These are phyloP conservation scores for Arnoldichthys spilopterus DNA, from an alignment of 2,797 vertebrate species.

Conservation along the genomic window DNA sequence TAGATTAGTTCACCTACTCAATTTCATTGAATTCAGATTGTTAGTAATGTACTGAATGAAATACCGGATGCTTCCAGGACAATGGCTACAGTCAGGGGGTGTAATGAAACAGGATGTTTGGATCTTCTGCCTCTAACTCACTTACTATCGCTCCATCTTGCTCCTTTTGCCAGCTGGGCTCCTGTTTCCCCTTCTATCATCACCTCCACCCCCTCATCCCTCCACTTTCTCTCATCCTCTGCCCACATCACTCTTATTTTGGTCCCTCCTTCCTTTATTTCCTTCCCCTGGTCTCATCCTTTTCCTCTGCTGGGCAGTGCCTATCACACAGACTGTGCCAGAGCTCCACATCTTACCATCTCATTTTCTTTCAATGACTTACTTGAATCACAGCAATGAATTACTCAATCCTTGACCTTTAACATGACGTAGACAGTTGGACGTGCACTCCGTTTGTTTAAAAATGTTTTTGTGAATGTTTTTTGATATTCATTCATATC, in stretches of 20 bases:
- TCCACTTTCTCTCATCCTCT: conserved; percentile 34
- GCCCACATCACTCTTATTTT: conserved; percentile 31
- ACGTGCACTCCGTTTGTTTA: background rate
- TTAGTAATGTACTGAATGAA: background rate
- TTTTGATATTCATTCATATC: background rate
- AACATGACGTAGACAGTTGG: background rate
- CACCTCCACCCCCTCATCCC: conserved; percentile 40
- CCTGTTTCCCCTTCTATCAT: conserved; percentile 42
- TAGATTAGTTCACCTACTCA: background rate
- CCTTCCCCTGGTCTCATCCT: conserved; percentile 32
- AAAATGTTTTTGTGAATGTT: background rate
- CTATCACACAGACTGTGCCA: background rate
- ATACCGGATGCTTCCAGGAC: background rate
- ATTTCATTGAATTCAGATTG: conserved; percentile 1
- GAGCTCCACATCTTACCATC: background rate
- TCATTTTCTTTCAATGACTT: background rate
- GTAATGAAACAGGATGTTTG: conserved; percentile 55
- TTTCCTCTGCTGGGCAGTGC: conserved; percentile 27
- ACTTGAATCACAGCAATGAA: background rate
- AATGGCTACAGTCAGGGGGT: background rate
- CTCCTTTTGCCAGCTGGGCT: conserved; percentile 36
- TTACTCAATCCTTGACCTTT: background rate
- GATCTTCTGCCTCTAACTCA: conserved; percentile 36
- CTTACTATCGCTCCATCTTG: conserved; percentile 26
- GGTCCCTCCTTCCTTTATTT: conserved; percentile 11